These are phyloP conservation scores for Pyrgus malvae DNA, from an alignment of 2,888 invertebrate genomes.

Conservation along the genomic window DNA sequence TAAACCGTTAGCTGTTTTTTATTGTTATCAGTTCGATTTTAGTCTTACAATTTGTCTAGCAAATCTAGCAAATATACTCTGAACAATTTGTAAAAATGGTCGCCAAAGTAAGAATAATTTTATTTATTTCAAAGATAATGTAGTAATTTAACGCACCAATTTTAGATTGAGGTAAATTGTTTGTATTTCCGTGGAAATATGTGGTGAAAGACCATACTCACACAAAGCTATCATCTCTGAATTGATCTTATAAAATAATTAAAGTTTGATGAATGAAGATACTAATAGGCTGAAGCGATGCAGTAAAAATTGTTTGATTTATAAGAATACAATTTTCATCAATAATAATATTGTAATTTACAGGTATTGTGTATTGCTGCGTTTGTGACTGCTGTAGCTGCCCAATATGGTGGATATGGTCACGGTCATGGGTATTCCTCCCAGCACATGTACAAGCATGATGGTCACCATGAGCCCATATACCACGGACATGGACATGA, in stretches of 20 bases:
- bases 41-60: too few relatives aligned
- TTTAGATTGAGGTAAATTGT: too few relatives aligned
- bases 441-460: conserved; percentile 58
- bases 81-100: background rate
- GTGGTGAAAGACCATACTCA: too few relatives aligned
- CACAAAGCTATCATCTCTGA: too few relatives aligned
- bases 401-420: conserved; percentile 38
- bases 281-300: too few relatives aligned
- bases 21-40: background rate
- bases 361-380: conserved; percentile 23
- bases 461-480: conserved; percentile 55
- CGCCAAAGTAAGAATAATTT: conserved; percentile 1
- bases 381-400: conserved; percentile 28
- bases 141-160: background rate
- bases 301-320: too few relatives aligned
- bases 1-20: background rate
- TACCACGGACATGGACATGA: conserved; percentile 48
- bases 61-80: too few relatives aligned
- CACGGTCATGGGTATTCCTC: conserved; percentile 50
- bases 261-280: too few relatives aligned
- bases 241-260: too few relatives aligned
- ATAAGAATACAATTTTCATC: too few relatives aligned
- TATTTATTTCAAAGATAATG: background rate
- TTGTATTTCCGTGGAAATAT: too few relatives aligned
- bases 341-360: too few relatives aligned